phyloP scores from a whole-genome alignment of 1,140 invertebrate genomes.

The Contarinia nasturtii region DNA sequence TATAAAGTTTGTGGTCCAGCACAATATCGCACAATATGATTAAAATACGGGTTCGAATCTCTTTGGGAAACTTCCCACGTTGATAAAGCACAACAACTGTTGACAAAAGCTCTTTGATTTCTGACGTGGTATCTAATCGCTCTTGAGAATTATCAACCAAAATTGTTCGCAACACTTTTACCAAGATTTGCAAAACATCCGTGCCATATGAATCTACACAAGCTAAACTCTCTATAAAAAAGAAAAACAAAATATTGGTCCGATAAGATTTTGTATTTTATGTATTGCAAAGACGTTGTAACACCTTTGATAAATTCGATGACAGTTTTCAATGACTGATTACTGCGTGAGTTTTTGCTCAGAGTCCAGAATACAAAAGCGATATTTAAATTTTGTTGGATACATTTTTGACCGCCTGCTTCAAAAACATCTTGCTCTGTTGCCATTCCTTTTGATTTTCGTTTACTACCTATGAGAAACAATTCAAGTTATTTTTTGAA shows the following conservation, averaged over 20 bases:
- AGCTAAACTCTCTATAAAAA: slow-evolving; percentile 9
- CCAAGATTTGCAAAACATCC: slow-evolving; percentile 12
- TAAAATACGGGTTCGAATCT: slow-evolving; percentile 17
- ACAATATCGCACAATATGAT: slow-evolving; percentile 25
- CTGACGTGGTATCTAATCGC: slow-evolving; percentile 16
- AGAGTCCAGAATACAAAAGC: slow-evolving; percentile 12
- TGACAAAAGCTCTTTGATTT: slow-evolving; percentile 12
- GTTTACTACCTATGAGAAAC: slow-evolving; percentile 16
- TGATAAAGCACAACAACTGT: slow-evolving; percentile 11
- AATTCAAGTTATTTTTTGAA: slow-evolving; percentile 18
- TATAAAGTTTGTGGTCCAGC: slow-evolving; percentile 18
- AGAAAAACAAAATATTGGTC: slow-evolving; percentile 1
- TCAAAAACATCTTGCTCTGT: slow-evolving; percentile 2
- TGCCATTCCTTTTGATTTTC: slow-evolving; percentile 14
- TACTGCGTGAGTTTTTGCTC: slow-evolving; percentile 5
- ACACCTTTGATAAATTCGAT: not conserved
- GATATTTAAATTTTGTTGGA: slow-evolving; percentile 15
- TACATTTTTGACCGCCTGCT: slow-evolving; percentile 9
- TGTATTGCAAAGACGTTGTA: not conserved
- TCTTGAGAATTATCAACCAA: slow-evolving; percentile 21
- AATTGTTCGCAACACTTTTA: slow-evolving; percentile 19
- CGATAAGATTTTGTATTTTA: not conserved
- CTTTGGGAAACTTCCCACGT: slow-evolving; percentile 9
- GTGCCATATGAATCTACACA: slow-evolving; percentile 14
- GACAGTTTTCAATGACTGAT: slow-evolving; percentile 3